Percentiles rank a stretch among this genome's conserved stretches.
These are phyloP conservation scores for Mastigias papua DNA, from an alignment of 30 jellyfish, hydroid and myxozoan genomes.

Conservation along the genomic window DNA sequence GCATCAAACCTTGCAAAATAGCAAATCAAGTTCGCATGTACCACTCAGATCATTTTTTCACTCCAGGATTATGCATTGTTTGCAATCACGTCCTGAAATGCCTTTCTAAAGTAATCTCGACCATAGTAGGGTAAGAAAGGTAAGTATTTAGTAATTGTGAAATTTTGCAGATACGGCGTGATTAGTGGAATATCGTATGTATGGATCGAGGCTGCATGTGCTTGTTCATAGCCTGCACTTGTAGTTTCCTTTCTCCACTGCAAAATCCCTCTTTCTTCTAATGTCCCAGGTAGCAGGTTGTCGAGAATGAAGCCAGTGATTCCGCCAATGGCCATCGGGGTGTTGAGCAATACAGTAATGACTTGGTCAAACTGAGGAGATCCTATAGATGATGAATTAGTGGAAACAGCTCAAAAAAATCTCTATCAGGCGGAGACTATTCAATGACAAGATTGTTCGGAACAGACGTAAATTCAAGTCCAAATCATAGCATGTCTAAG, in stretches of 20 bases:
- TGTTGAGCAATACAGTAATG: conserved; percentile 74
- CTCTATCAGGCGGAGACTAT: no score
- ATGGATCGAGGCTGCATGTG: conserved; percentile 74
- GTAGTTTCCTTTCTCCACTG: conserved; percentile 64
- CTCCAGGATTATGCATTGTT: no score
- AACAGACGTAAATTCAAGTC: no score
- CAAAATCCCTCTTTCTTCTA: conserved; percentile 83
- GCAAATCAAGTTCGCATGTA: no score
- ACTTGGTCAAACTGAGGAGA: conserved; percentile 73
- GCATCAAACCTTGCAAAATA: no score
- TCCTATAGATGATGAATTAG: background rate
- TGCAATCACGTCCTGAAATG: background rate
- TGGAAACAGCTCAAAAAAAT: no score
- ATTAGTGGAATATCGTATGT: conserved; percentile 86
- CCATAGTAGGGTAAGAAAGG: conserved; percentile 94
- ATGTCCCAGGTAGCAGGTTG: conserved; percentile 90
- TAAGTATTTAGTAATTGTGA: conserved; percentile 44
- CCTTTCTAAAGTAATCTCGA: background rate
- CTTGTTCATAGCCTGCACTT: background rate
- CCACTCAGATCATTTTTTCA: no score
- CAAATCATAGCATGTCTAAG: no score
- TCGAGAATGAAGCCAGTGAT: conserved; percentile 84
- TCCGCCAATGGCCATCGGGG: conserved; percentile 98
- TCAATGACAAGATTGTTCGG: no score
- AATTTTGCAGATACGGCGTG: conserved; percentile 46